phyloP scores from a whole-genome alignment of 2,797 vertebrate genomes.

The Aselliscus stoliczkanus region DNA sequence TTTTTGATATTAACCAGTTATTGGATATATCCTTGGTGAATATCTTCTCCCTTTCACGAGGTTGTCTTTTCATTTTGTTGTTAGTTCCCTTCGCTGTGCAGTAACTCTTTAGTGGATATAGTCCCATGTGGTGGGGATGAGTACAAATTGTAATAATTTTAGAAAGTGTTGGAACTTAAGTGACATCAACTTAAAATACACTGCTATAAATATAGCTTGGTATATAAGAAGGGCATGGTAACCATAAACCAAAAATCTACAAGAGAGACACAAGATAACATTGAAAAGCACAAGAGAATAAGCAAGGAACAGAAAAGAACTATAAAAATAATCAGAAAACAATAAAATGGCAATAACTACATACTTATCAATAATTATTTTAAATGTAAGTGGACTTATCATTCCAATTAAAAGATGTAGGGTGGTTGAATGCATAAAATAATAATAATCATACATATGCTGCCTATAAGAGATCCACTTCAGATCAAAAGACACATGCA shows the following conservation, averaged over 20 bases:
- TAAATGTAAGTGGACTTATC: background rate
- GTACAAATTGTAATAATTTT: background rate
- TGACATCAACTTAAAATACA: background rate
- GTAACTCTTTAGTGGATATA: background rate
- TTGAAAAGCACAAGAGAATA: background rate
- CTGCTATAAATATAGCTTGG: background rate
- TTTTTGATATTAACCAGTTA: background rate
- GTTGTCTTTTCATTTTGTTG: background rate
- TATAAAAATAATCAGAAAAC: background rate
- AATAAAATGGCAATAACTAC: background rate
- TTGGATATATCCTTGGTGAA: background rate
- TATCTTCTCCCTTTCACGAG: background rate
- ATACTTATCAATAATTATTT: background rate
- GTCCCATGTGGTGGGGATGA: background rate
- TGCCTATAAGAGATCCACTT: background rate
- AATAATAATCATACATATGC: background rate
- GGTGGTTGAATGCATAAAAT: background rate
- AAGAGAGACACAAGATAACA: background rate
- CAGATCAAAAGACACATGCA: background rate
- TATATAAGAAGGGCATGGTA: background rate
- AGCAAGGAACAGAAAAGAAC: background rate
- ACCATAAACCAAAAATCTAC: background rate
- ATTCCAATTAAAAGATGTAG: background rate
- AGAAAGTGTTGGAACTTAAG: background rate
- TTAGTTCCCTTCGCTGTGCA: background rate